Evolutionary conservation across 2,113 vertebrate genomes (phyloP), one percentile per base, ranked within the genome.

Genomic region (Phaethon lepturus): DNA sequence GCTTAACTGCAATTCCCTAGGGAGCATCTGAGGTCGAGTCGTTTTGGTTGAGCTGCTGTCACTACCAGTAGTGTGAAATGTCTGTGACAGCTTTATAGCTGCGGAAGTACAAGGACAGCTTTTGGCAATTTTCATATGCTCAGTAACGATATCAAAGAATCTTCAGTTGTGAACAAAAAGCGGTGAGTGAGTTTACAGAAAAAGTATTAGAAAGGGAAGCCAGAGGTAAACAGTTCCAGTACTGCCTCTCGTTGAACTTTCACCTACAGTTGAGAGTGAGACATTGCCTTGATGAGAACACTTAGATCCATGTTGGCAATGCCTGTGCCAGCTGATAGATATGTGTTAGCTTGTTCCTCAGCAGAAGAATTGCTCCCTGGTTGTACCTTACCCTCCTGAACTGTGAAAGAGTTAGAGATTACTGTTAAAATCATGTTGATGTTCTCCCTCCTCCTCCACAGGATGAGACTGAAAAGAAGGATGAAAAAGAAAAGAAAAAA

Each of bases 401-500:
- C 10, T 80, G 31, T 63, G 56, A 49, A 62, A 86, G 22, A 8
- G 7, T 38, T 81, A 35, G 26, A 86, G 35, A n/a, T 31, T 45
- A 33, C 22, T 60, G 13, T 56, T 90, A 66, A 79, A 85, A 42
- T 44, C 40, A 14, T 10, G 5, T 11, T 38, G 11, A 58, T 72
- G 7, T 76, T 76, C 26, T 86, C 25, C 25, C 20, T 86, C 49
- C 52, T 7, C 29, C 17, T 75, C 72, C 29, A 7, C 66, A 99
- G 98, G 98, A 99, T 94, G 98, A 99, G 71, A 97, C 98, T 53
- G 98, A 99, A 66, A 99, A 99, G 90, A 99, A 99, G 49, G 99
- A 99, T 76, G 99, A 99, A 96, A 99, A 99, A 87, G 99, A 99
- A 80, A 99, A 99, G 98, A 99, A 99, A 94, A 99, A 99, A 71